These are phyloP conservation scores for Rhinophrynus dorsalis DNA, from an alignment of 2,797 vertebrate genomes.

Conservation along the genomic window DNA sequence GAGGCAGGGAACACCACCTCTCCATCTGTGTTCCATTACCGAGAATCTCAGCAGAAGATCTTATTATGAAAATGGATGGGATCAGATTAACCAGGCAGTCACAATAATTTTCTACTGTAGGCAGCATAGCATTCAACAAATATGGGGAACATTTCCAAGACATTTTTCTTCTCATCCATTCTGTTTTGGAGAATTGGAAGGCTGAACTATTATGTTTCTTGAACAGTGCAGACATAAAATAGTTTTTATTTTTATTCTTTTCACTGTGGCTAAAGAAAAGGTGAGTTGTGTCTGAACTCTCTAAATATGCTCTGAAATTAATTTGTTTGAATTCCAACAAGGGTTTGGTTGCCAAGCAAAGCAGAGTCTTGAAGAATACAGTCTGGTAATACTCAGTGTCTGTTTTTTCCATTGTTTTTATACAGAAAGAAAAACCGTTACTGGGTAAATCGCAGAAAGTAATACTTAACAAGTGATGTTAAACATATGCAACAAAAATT, in stretches of 20 bases:
- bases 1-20: conserved; percentile 49
- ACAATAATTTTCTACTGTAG: conserved; percentile 34
- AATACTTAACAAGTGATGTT: no score
- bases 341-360: neutral
- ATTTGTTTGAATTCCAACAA: neutral
- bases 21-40: conserved; percentile 47
- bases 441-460: no score
- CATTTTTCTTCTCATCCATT: conserved; percentile 19
- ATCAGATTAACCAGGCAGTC: conserved; percentile 33
- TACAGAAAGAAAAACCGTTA: no score
- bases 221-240: conserved; percentile 1
- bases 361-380: no score
- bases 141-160: conserved; percentile 30
- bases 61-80: conserved; percentile 50
- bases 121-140: conserved; percentile 31
- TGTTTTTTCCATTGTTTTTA: no score
- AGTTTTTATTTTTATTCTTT: neutral
- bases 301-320: neutral
- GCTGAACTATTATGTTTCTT: conserved; percentile 7
- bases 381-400: no score
- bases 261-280: conserved; percentile 2
- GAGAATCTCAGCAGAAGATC: conserved; percentile 30
- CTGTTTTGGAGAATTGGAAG: conserved; percentile 22
- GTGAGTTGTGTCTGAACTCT: conserved; percentile 26
- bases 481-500: no score